phyloP scores from a whole-genome alignment of 2,113 vertebrate species.

The Petromus typicus region DNA sequence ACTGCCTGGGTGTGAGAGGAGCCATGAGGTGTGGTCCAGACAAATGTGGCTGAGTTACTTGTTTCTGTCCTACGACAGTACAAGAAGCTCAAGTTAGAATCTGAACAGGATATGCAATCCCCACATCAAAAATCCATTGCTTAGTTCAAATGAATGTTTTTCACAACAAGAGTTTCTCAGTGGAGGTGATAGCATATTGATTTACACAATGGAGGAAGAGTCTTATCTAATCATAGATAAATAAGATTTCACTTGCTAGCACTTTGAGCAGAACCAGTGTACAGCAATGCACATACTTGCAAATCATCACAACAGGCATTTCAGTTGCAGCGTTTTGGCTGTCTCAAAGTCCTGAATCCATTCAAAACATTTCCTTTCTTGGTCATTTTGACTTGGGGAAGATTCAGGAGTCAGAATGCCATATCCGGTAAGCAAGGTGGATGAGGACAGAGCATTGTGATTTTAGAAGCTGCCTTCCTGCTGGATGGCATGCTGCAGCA shows the following conservation, averaged over 20 bases:
- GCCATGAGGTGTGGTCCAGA: background rate
- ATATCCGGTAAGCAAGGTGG: background rate
- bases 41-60: background rate
- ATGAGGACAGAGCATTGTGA: background rate
- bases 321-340: background rate
- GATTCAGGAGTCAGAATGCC: background rate
- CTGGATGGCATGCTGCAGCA: background rate
- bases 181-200: background rate
- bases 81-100: background rate
- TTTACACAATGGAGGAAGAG: background rate
- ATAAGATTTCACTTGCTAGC: background rate
- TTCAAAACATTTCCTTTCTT: background rate
- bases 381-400: background rate
- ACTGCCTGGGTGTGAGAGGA: background rate
- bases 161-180: conserved; percentile 15
- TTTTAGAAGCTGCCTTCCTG: too few relatives aligned
- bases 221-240: background rate
- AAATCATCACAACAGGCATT: background rate
- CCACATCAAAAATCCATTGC: background rate
- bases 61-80: background rate
- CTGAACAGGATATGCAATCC: background rate
- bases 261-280: background rate
- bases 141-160: background rate
- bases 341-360: background rate
- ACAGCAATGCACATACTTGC: background rate